Base-by-base conservation (phyloP, 1,140 invertebrate species). In the Hylyphantes graminicola region DNA sequence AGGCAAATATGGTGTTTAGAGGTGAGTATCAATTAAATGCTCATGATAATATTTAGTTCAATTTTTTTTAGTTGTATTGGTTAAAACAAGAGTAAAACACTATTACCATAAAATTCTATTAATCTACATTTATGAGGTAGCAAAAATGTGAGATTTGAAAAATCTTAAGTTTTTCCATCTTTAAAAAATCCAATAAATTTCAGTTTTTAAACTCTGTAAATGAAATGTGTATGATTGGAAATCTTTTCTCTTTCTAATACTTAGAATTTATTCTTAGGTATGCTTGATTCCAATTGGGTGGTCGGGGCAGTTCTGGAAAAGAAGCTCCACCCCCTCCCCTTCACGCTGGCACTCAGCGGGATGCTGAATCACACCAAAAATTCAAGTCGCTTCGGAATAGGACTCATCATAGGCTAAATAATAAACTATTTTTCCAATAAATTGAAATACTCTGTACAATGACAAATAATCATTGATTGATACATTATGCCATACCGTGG, bases 201-300 rank as follows among this genome's bases (percentile, higher is more conserved):
- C 35, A 5, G 35, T 35, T 35, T n/a, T 35, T 35, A 35, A 2
- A 35, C 35, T 35, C 35, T 35, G 35, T 35, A 35, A 35, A 35
- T 35, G 35, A 35, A 35, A 35, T 35, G 35, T 35, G 5, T 35
- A 5, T 35, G n/a, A n/a, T n/a, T n/a, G 35, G 35, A 35, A 35
- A 35, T 35, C 35, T 35, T 35, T 5, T 35, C n/a, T 35, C 35
- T 35, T 35, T 35, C 35, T 35, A 35, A 35, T 35, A 35, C 35
- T 35, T 35, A 2, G 35, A 5, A 35, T 35, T 35, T 35, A 35
- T 82, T 85, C 87, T 35, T 89, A 96, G 96, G 96, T 88, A 94
- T 95, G 89, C 90, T 97, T 61, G 98, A 99, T 90, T 96, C 96
- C 70, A 99, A 98, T 90, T 98, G 96, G 96, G 96, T 94, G 81